phyloP scores from a whole-genome alignment of 2,797 vertebrate genomes.

The Leptodactylus fallax region DNA sequence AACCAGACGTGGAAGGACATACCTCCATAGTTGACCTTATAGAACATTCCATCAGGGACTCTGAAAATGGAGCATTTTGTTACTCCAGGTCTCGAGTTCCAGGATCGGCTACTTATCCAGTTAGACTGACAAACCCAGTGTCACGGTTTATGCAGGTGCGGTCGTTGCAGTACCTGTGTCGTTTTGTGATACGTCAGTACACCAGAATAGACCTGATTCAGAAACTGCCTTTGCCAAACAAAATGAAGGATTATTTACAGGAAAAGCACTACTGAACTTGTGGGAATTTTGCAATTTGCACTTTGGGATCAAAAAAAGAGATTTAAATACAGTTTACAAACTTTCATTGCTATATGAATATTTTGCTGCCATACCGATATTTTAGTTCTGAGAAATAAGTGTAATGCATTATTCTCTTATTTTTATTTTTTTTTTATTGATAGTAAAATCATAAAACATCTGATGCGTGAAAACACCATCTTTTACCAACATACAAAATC shows the following conservation, averaged over 20 bases:
- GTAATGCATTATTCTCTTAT: conserved; percentile 68
- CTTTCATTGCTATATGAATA: conserved; percentile 79
- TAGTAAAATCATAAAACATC: conserved; percentile 74
- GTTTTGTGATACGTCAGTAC: conserved; percentile 97
- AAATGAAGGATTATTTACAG: conserved; percentile 99
- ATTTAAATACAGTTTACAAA: conserved; percentile 92
- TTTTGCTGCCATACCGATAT: conserved; percentile 82
- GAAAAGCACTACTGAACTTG: conserved; percentile 99
- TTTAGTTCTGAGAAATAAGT: conserved; percentile 78
- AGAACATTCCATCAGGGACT: conserved; percentile 97
- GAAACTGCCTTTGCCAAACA: conserved; percentile 99
- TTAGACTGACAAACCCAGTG: conserved; percentile 94
- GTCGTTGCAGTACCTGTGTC: conserved; percentile 97
- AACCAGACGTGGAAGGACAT: conserved; percentile 97
- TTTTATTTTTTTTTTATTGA: conserved; percentile 64
- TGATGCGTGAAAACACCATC: conserved; percentile 75
- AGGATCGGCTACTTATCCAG: conserved; percentile 96
- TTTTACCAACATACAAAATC: conserved; percentile 80
- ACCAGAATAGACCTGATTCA: conserved; percentile 98
- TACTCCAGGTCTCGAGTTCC: conserved; percentile 96
- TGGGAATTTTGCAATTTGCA: conserved; percentile 90
- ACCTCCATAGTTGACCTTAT: conserved; percentile 97
- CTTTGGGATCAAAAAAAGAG: conserved; percentile 86
- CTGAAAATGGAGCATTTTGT: conserved; percentile 97
- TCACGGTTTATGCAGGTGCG: conserved; percentile 99